These are phyloP conservation scores for Heliconius melpomene DNA, from an alignment of 1,140 invertebrate genomes.

Conservation along the genomic window DNA sequence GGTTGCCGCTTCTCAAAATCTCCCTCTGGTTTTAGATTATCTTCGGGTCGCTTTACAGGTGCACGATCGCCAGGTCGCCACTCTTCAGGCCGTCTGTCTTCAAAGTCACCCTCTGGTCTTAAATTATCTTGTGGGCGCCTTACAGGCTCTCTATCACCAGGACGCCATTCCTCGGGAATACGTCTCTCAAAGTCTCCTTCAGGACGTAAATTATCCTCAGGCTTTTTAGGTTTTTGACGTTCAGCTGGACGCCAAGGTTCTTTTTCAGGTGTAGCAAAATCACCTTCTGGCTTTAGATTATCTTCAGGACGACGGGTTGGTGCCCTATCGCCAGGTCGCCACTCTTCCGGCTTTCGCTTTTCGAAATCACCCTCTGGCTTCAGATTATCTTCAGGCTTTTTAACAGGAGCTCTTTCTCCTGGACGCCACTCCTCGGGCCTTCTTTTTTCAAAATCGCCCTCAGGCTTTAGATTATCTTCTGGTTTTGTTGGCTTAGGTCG, in stretches of 20 bases:
- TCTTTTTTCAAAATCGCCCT: slow-evolving; percentile 80
- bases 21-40: slow-evolving; percentile 83
- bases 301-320: slow-evolving; percentile 80
- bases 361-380: slow-evolving; percentile 84
- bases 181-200: slow-evolving; percentile 83
- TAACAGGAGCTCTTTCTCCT: slow-evolving; percentile 79
- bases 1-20: slow-evolving; percentile 83
- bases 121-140: slow-evolving; percentile 83
- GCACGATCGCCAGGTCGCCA: slow-evolving; percentile 82
- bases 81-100: slow-evolving; percentile 69
- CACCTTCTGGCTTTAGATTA: slow-evolving; percentile 82
- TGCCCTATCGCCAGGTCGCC: slow-evolving; percentile 81
- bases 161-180: slow-evolving; percentile 74
- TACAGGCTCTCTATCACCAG: slow-evolving; percentile 80
- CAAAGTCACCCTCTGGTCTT: slow-evolving; percentile 83
- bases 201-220: slow-evolving; percentile 82
- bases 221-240: slow-evolving; percentile 37
- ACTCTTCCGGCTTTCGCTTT: slow-evolving; percentile 73
- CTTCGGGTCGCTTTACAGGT: slow-evolving; percentile 78
- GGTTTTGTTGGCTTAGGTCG: slow-evolving; percentile 76
- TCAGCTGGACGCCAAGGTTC: slow-evolving; percentile 72
- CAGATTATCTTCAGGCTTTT: slow-evolving; percentile 80
- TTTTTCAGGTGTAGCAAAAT: slow-evolving; percentile 71
- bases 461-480: slow-evolving; percentile 58
- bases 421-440: slow-evolving; percentile 67